Base-by-base conservation (phyloP, 2,797 vertebrate genomes). In the Pristis pectinata region DNA sequence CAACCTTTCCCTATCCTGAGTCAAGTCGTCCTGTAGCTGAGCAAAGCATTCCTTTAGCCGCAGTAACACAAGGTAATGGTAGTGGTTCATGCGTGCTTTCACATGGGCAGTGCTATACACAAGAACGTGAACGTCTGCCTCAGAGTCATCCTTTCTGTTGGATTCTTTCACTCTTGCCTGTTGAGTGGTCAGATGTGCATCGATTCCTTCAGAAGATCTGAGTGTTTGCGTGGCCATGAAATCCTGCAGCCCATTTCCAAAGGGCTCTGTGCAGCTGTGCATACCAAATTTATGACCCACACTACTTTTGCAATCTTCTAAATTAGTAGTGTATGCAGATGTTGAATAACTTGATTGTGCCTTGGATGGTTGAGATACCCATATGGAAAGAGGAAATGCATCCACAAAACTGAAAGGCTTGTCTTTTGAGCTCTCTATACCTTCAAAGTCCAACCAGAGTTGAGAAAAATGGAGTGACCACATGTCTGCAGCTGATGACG, bases 41-140 rank as follows among this genome's bases (percentile, higher is more conserved):
- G 97, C 97, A 95, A 99, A 96, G 93, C 97, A 96, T 82, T 99
- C 98, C 95, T 98, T 99, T 97, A 99, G 97, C 94, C 99, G 98
- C 95, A 99, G 97, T 93, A 99, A 97, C 17, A 98, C 98, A 70
- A 99, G 97, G 56, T 98, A 99, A 95, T 99, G 98, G 96, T 99
- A 99, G 96, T 99, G 99, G 96, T 99, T 98, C 67, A 99, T 97
- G 95, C 98, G 98, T 96, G 98, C 95, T 61, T 97, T 97, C 95
- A 99, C 95, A 0, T 98, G 98, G 1, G 97, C 98, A 74, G 98
- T 96, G 13, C 98, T 97, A 95, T 96, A 96, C 9, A 97, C 44
- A 0, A 98, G 97, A 94, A 98, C 2, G 0, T 98, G 97, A 64
- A 97, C 67, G 91, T 97, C 97, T 9, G 97, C 97, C 93, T 94